phyloP scores from a whole-genome alignment of 2,888 invertebrate species.

The Apamea crenata region DNA sequence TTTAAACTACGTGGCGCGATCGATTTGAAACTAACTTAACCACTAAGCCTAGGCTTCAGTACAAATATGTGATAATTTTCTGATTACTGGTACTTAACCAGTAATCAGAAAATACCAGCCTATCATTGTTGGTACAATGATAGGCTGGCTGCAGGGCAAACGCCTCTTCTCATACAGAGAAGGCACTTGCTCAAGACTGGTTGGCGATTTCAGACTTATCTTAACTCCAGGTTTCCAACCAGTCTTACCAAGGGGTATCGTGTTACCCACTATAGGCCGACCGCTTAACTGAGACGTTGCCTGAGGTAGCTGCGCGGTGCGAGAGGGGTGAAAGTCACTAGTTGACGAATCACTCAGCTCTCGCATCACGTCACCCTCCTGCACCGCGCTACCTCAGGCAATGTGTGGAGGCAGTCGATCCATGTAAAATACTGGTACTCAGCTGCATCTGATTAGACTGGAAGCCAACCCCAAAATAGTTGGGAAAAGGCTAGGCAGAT shows the following conservation, averaged over 20 bases:
- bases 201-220: neutral
- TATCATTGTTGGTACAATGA: too few relatives aligned
- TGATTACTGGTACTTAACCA: constrained; percentile 2
- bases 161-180: neutral
- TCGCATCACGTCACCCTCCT: too few relatives aligned
- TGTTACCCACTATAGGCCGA: neutral
- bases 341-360: too few relatives aligned
- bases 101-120: too few relatives aligned
- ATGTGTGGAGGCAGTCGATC: neutral
- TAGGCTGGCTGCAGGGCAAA: neutral
- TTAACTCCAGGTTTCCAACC: neutral
- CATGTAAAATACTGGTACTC: neutral
- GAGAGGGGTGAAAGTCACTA: too few relatives aligned
- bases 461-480: neutral
- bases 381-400: too few relatives aligned
- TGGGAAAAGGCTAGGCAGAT: neutral
- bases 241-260: neutral
- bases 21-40: constrained; percentile 68
- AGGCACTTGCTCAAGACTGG: neutral
- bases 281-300: too few relatives aligned
- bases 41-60: constrained; percentile 37
- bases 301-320: too few relatives aligned
- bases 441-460: neutral
- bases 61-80: constrained; percentile 42
- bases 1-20: constrained; percentile 72